phyloP scores from a whole-genome alignment of 2,113 vertebrate species.

The Solenodon paradoxus region DNA sequence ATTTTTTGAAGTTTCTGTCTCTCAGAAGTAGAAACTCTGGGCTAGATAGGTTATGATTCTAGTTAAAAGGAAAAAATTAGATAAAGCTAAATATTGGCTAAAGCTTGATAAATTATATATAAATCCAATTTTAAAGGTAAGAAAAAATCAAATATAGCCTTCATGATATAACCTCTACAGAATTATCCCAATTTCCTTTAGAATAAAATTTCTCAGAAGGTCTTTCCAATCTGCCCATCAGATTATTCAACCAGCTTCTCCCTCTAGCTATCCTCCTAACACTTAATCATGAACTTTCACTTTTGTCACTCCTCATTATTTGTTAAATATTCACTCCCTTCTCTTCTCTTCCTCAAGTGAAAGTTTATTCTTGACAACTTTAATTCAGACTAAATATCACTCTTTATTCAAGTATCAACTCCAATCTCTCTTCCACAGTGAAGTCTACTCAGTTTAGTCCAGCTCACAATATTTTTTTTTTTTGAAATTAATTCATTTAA shows the following conservation, averaged over 20 bases:
- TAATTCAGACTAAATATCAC: neutral
- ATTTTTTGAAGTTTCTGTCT: neutral
- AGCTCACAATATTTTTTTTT: too few species aligned
- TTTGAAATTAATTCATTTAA: neutral
- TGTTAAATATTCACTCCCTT: neutral
- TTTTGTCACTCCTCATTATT: too few species aligned
- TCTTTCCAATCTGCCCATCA: neutral
- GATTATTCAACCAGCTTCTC: neutral
- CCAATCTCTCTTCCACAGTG: neutral
- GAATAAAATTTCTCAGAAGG: neutral
- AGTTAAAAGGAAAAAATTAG: neutral
- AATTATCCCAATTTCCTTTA: neutral
- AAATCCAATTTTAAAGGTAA: neutral
- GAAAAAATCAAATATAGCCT: neutral
- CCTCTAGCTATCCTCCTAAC: too few species aligned
- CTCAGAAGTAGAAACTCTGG: neutral
- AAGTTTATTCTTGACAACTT: neutral
- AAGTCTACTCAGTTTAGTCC: neutral
- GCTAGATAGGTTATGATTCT: neutral
- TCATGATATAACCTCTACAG: neutral
- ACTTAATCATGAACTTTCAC: neutral
- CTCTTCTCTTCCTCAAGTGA: neutral
- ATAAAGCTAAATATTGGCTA: neutral
- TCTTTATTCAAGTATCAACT: neutral
- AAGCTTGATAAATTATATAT: neutral